Base-by-base conservation (phyloP, 2,888 invertebrate genomes). In the Vesta saturnalis region DNA sequence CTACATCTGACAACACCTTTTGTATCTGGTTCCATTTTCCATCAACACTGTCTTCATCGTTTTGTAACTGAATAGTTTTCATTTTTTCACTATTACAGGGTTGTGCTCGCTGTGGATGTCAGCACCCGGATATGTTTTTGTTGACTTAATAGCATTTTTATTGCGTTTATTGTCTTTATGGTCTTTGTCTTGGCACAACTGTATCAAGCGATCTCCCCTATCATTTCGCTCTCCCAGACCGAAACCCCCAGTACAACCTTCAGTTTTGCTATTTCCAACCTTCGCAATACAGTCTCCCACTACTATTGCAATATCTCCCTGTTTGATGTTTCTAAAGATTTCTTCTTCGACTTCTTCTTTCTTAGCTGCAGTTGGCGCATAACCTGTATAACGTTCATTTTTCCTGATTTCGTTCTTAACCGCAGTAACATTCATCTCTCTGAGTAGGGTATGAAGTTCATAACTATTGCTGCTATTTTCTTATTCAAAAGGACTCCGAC, bases 281-380 rank as follows among this genome's bases (percentile, higher is more conserved):
- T 30, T 30, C 6, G 30, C 30, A 10, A 6, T 30, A 10, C 5
- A 30, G 10, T 30, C 30, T 30, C 30, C 30, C 10, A 30, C 10
- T 30, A 10, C 10, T 30, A 30, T 10, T 30, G 30, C 10, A 30
- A 30, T 30, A 30, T 30, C 10, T 10, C 10, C 30, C 6, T 30
- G 5, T 6, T 70, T 71, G 47, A 61, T 47, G 15, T n/a, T 47
- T 47, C 55, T 21, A 23, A 63, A 35, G 23, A 35, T 10, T 47
- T 47, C 47, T 30, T 5, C 30, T 5, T 15, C 4, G 5, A 14
- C 8, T 47, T 47, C 47, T 47, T 47, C 47, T 47, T 47, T 14
- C 47, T 47, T 47, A 12, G 4, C 47, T 47, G 47, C 14, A 12
- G 12, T 12, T 47, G 47, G 47, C n/a, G 47, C 47, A 47, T 47